Percentiles rank a stretch among this genome's conserved stretches.
Conservation (phyloP, 2,888 invertebrate species). For the Tuberolachnus salignus region DNA sequence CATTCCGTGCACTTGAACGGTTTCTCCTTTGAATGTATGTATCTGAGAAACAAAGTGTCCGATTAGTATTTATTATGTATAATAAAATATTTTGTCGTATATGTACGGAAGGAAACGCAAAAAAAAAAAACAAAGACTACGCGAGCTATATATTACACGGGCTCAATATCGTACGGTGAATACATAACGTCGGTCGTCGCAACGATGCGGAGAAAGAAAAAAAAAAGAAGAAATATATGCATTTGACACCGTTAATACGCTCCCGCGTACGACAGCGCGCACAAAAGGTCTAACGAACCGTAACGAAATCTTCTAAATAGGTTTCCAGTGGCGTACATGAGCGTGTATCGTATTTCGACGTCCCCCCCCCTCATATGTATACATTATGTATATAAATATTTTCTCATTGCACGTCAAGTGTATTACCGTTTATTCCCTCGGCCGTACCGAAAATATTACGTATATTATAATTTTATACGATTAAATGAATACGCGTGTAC, state of each 20-base stretch:
- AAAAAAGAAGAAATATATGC: neutral
- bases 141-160: neutral
- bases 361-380: too few relatives aligned
- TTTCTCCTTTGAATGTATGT: slow-evolving; percentile 96
- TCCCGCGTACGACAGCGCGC: slow-evolving; percentile 5
- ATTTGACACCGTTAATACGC: slow-evolving; percentile 1
- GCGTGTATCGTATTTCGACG: slow-evolving; percentile 34
- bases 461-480: too few relatives aligned
- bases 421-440: neutral
- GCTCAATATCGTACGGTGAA: neutral
- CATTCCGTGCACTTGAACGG: slow-evolving; percentile 96
- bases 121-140: neutral
- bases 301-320: slow-evolving; percentile 23
- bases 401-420: neutral
- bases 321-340: neutral
- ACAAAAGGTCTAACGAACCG: slow-evolving; percentile 53
- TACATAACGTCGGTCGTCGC: neutral
- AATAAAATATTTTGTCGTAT: too few relatives aligned
- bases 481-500: neutral
- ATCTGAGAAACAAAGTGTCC: slow-evolving; percentile 71
- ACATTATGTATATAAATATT: too few relatives aligned
- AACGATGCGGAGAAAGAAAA: neutral
- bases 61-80: neutral
- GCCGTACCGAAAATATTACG: neutral
- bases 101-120: neutral